Percentiles rank a stretch among this genome's conserved stretches.
Evolutionary conservation across 2,888 invertebrate genomes (phyloP).

Genomic region (Drosophila colorata): DNA sequence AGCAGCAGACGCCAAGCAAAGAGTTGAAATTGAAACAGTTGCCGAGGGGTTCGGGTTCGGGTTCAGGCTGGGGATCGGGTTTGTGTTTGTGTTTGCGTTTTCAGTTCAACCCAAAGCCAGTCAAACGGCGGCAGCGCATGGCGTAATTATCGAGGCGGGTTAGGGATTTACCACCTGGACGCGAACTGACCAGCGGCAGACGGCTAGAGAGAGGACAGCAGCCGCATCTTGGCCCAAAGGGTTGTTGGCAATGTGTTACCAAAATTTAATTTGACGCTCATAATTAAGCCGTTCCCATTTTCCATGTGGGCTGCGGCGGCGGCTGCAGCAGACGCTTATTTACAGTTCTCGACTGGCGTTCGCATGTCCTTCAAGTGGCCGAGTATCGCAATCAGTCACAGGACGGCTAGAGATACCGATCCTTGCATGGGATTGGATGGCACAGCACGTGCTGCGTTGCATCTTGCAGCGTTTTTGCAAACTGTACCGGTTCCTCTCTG

Average conservation of each 20-base stretch:
- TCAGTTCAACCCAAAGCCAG: constrained; percentile 65
- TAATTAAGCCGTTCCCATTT: constrained; percentile 64
- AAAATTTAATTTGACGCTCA: constrained; percentile 65
- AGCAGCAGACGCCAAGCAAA: constrained; percentile 59
- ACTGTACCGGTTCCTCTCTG: constrained; percentile 65
- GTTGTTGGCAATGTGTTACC: constrained; percentile 54
- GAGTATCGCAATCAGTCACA: constrained; percentile 21
- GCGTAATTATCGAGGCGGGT: constrained; percentile 73
- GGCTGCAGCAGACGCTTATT: constrained; percentile 39
- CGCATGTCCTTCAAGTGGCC: constrained; percentile 31
- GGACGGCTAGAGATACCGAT: constrained; percentile 22
- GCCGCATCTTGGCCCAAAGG: constrained; percentile 52
- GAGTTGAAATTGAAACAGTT: constrained; percentile 71
- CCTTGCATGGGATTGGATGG: constrained; percentile 19
- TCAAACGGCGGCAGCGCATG: constrained; percentile 65
- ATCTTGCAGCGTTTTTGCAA: constrained; percentile 49
- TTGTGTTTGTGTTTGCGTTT: constrained; percentile 18
- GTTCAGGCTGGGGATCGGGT: constrained; percentile 22
- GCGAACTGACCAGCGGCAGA: constrained; percentile 56
- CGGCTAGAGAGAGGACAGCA: constrained; percentile 59
- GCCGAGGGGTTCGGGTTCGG: constrained; percentile 66
- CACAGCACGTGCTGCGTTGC: constrained; percentile 61
- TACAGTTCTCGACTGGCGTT: constrained; percentile 7
- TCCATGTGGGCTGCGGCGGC: constrained; percentile 41
- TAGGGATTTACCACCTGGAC: constrained; percentile 80